Evolutionary conservation across 1,140 invertebrate genomes (phyloP).

Genomic region (Bilobella aurantiaca): DNA sequence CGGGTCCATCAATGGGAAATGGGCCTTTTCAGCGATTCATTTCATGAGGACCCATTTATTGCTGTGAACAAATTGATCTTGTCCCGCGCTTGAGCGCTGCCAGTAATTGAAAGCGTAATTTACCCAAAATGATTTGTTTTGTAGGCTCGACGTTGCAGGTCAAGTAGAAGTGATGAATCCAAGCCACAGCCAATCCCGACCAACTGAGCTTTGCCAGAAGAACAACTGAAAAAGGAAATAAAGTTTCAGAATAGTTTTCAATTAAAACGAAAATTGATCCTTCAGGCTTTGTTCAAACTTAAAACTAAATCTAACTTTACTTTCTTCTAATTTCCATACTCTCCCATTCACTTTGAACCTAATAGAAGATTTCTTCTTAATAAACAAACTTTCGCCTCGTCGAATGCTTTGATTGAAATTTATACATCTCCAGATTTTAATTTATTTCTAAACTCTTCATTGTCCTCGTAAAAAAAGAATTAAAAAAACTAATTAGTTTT

Average conservation of each 20-base stretch:
- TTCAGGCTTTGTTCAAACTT: too few relatives aligned
- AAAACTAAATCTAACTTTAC: too few relatives aligned
- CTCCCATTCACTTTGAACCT: too few relatives aligned
- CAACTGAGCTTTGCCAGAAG: constrained; percentile 26
- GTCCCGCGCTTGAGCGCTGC: too few relatives aligned
- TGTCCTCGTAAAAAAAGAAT: not conserved
- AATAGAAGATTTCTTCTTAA: too few relatives aligned
- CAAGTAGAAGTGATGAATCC: constrained; percentile 30
- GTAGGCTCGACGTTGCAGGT: constrained; percentile 38
- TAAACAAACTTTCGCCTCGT: not conserved
- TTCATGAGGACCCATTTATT: too few relatives aligned
- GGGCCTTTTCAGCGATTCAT: too few relatives aligned
- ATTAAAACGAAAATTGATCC: too few relatives aligned
- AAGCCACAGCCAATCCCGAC: constrained; percentile 29
- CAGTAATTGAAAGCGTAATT: constrained; percentile 29
- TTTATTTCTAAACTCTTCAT: not conserved
- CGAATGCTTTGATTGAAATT: not conserved
- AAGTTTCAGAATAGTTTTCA: not conserved
- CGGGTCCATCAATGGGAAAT: too few relatives aligned
- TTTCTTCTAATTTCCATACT: not conserved
- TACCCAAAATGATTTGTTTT: constrained; percentile 68
- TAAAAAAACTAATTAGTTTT: too few relatives aligned
- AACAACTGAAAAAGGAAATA: constrained; percentile 20
- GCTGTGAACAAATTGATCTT: too few relatives aligned
- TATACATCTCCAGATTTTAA: not conserved